Base-by-base conservation (phyloP, 2,888 invertebrate species). In the Drosophila parthenogenetica region DNA sequence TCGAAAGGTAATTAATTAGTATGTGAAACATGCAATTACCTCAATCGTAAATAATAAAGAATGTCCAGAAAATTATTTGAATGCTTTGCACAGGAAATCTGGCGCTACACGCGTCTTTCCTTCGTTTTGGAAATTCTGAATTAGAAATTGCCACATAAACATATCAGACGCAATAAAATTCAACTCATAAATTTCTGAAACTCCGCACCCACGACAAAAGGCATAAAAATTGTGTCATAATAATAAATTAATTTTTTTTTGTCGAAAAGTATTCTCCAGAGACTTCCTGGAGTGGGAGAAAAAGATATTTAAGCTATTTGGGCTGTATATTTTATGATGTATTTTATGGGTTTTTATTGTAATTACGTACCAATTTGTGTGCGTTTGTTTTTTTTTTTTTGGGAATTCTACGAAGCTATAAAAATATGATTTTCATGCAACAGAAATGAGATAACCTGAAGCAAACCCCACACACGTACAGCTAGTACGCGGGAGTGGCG, bases 281-380 rank as follows among this genome's bases (percentile, higher is more conserved):
- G 57, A 64, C 81, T 81, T 77, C 73, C 81, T 78, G 53, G 43
- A 49, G 11, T 19, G 58, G 39, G 29, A 60, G 13, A 14, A 19
- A 14, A 10, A 55, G 51, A 75, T 57, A 54, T 55, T 50, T 46
- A 50, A 39, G 35, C 49, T 55, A 53, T 78, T 79, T 67, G n/a
- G 65, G 57, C 46, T 64, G 54, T 50, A 39, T 49, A 63, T 77
- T 88, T 86, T 75, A 87, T 75, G 85, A 81, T 62, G 68, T 60
- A 72, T 79, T 86, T 87, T 89, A 88, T 87, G 65, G 68, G 69
- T 73, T 88, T 87, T 84, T 89, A 87, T 87, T 89, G 71, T 88
- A 89, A 86, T 86, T 89, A 89, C 72, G 55, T 72, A 88, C 84
- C 88, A 86, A 89, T 82, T 78, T 83, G 69, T 73, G 78, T 76